Percentiles rank a stretch among this genome's conserved stretches.
phyloP scores from a whole-genome alignment of 2,113 vertebrate genomes.

The Catharus minimus region DNA sequence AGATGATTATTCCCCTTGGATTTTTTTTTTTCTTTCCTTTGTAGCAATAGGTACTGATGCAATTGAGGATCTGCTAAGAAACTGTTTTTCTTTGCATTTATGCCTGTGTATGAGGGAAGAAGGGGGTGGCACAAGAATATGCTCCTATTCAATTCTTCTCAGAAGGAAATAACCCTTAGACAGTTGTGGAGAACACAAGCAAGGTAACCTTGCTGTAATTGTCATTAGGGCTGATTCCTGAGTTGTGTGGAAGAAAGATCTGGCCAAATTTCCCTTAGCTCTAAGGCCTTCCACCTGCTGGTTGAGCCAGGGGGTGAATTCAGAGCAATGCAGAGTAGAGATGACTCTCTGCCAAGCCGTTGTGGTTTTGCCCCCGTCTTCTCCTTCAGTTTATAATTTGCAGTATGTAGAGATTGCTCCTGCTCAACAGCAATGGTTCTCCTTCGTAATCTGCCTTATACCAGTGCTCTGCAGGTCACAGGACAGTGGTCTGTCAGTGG shows the following conservation, averaged over 20 bases:
- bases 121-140: not conserved
- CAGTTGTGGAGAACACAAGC: not conserved
- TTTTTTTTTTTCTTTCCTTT: not conserved
- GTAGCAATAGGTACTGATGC: not conserved
- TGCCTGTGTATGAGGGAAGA: not conserved
- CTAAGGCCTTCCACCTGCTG: accelerated
- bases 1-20: not conserved
- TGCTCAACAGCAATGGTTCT: not conserved
- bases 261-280: not conserved
- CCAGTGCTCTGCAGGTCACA: not conserved
- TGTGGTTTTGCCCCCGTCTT: not conserved
- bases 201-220: not conserved
- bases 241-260: not conserved
- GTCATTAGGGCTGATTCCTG: not conserved
- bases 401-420: not conserved
- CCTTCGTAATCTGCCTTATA: not conserved
- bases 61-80: not conserved
- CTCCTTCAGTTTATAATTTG: not conserved
- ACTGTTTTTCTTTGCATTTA: not conserved
- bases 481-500: not conserved
- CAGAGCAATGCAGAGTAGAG: not conserved
- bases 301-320: not conserved
- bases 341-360: not conserved
- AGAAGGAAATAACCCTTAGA: not conserved
- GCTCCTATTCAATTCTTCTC: not conserved